A percentile compares a stretch with the other conserved stretches of the same genome.
phyloP scores from a whole-genome alignment of 2,888 invertebrate species.

The Calliscelio sp. region DNA sequence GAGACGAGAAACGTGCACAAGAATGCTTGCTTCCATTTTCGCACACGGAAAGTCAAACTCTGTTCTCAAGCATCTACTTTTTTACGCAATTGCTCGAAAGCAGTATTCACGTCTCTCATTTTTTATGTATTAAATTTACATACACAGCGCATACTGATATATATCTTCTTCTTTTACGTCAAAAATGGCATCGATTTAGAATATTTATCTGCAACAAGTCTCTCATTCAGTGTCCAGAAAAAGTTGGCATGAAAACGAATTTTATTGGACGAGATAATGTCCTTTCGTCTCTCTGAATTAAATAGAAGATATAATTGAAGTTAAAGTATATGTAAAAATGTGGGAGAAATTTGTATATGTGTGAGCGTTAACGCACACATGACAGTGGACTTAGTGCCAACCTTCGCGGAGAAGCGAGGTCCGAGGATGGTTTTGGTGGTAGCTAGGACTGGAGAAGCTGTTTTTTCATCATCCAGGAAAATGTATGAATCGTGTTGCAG shows the following conservation, averaged over 20 bases:
- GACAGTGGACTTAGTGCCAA: constrained; percentile 70
- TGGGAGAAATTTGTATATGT: constrained; percentile 27
- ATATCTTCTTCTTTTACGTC: too few species aligned
- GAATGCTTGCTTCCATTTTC: constrained; percentile 70
- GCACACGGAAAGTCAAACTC: constrained; percentile 68
- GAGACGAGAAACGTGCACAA: constrained; percentile 65
- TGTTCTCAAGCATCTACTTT: constrained; percentile 64
- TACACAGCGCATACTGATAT: too few species aligned
- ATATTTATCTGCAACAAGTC: too few species aligned
- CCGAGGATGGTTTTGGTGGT: constrained; percentile 76
- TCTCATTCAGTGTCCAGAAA: too few species aligned
- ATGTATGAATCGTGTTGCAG: constrained; percentile 85
- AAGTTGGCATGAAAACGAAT: too few species aligned
- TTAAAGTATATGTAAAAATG: constrained; percentile 51
- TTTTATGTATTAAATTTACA: too few species aligned
- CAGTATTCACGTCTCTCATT: constrained; percentile 31
- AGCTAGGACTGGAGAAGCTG: constrained; percentile 75
- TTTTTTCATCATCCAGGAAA: constrained; percentile 84
- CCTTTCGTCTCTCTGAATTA: constrained; percentile 6
- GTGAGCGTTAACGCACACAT: constrained; percentile 62
- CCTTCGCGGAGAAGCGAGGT: constrained; percentile 70
- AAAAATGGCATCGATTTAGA: too few species aligned
- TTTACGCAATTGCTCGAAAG: constrained; percentile 48
- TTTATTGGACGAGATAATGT: too few species aligned
- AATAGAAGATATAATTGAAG: constrained; percentile 43